Evolutionary conservation across 2,888 invertebrate genomes (phyloP).

Genomic region (Girardia tigrina): DNA sequence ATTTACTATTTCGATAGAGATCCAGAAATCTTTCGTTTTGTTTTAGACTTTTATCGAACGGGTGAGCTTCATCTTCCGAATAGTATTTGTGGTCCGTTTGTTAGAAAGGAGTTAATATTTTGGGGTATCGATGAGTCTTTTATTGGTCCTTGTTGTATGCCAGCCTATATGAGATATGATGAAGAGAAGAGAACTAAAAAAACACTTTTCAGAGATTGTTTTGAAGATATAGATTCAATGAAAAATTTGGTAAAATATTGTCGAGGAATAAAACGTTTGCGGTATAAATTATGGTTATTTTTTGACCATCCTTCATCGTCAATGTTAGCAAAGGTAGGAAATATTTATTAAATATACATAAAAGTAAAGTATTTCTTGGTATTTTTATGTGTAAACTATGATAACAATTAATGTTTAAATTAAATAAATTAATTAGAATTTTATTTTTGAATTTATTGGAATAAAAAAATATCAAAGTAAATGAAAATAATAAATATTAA

Average conservation of each 20-base stretch:
- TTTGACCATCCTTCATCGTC: conserved; percentile 48
- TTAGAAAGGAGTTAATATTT: conserved; percentile 45
- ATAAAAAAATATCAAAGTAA: no score
- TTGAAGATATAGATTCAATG: conserved; percentile 37
- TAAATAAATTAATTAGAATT: no score
- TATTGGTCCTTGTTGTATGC: conserved; percentile 46
- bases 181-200: conserved; percentile 36
- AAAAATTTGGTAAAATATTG: conserved; percentile 30
- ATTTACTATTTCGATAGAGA: conserved; percentile 44
- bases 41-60: conserved; percentile 44
- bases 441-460: no score
- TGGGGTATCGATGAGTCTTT: conserved; percentile 46
- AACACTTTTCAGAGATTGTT: conserved; percentile 36
- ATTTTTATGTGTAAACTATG: no score
- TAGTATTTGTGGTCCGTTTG: conserved; percentile 49
- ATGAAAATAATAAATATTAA: no score
- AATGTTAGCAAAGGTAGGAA: conserved; percentile 45
- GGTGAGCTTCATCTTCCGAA: conserved; percentile 48
- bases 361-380: no score
- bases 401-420: no score
- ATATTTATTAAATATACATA: no score
- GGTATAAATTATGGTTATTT: conserved; percentile 43
- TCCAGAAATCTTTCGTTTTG: conserved; percentile 42
- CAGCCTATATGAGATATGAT: conserved; percentile 41
- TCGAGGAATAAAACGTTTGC: conserved; percentile 32